Conservation (phyloP, 2,797 vertebrate species). For the Protosalanx chinensis region DNA sequence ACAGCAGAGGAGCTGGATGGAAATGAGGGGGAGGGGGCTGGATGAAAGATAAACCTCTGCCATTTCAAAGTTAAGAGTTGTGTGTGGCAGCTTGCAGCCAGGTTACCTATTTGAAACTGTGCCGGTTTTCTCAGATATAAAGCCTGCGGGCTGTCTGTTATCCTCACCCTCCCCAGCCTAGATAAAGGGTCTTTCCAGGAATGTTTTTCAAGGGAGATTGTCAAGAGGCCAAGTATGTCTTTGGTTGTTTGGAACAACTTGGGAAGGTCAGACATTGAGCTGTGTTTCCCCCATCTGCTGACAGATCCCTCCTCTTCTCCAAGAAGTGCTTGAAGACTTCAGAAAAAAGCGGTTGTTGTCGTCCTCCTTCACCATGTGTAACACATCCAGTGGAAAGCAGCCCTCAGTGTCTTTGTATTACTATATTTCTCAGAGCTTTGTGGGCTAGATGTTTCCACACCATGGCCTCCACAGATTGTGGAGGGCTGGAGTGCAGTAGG, state of each 20-base stretch:
- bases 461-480: conserved; percentile 25
- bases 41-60: background rate
- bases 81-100: background rate
- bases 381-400: conserved; percentile 37
- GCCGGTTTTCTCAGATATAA: conserved; percentile 1
- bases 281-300: conserved; percentile 28
- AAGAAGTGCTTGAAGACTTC: conserved; percentile 28
- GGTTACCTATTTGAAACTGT: background rate
- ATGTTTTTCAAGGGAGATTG: conserved; percentile 37
- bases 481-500: background rate
- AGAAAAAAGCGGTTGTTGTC: conserved; percentile 36
- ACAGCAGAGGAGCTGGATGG: too few relatives aligned
- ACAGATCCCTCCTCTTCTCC: conserved; percentile 25
- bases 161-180: background rate
- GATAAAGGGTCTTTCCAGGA: conserved; percentile 6
- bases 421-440: background rate
- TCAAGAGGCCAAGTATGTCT: conserved; percentile 24
- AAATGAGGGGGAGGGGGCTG: background rate
- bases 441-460: conserved; percentile 15
- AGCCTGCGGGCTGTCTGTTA: background rate
- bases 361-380: conserved; percentile 8
- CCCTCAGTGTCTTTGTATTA: too few relatives aligned
- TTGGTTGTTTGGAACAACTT: background rate
- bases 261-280: conserved; percentile 26
- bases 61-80: background rate